Base-by-base conservation (phyloP, 2,113 vertebrate genomes). In the Oplegnathus fasciatus region DNA sequence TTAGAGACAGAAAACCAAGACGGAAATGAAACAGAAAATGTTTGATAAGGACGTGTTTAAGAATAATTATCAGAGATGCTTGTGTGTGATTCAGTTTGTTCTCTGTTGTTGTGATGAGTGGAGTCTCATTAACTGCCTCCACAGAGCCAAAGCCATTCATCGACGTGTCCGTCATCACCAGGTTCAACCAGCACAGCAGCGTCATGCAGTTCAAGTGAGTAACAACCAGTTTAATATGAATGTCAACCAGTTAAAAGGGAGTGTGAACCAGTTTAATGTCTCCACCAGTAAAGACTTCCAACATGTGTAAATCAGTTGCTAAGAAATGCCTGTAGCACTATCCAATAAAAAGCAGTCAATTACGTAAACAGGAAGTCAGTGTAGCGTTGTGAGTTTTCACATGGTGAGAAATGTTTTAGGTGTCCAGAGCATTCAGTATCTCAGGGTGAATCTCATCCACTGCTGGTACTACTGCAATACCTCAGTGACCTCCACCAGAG, bases 151-250 rank as follows among this genome's bases (percentile, higher is more conserved):
- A 97, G 85, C 98, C 98, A 0, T 99, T 99, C 86, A 96, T 99
- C 57, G 98, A 99, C n/a, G 88, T 99, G 78, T 98, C 98, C 48
- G 32, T 99, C 92, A 99, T 99, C 91, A 98, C 96, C 78, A 95
- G 98, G 85, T 99, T 98, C 91, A 99, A 99, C 26, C 96, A 98
- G 66, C 98, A 98, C 94, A 99, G 97, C 92, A 96, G 95, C 94
- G 96, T 99, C 37, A 95, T 97, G 91, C 98, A 99, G 80, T 97
- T 99, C 95, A 99, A 99, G 98, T 99, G 92, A 97, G 98, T 96
- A 1, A 13, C 1, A 42, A 6, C 10, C 76, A 55, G 50, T 28
- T 64, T 14, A 37, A 24, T 15, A 6, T 50, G 10, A 14, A 8
- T 1, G 4, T 4, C 22, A 37, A 60, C 22, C 14, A 14, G 24